These are phyloP conservation scores for Cygnus atratus DNA, from an alignment of 2,113 vertebrate species.

Conservation along the genomic window DNA sequence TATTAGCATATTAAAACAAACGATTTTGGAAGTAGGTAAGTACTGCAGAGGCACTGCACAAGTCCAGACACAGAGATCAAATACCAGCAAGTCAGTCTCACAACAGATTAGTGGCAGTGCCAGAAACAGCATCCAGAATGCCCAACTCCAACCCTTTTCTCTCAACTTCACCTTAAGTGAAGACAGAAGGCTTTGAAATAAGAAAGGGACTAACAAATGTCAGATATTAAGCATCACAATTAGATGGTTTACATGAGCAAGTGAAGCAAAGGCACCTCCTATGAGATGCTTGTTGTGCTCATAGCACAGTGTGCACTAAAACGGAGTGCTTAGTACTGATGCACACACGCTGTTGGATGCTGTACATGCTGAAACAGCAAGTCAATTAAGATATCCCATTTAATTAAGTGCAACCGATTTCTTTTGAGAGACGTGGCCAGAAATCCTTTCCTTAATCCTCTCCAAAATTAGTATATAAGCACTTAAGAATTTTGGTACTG, in stretches of 20 bases:
- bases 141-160: not conserved
- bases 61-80: constrained; percentile 24
- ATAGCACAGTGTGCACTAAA: not conserved
- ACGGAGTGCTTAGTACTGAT: not conserved
- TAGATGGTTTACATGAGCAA: not conserved
- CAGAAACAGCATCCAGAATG: constrained; percentile 7
- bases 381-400: not conserved
- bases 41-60: not conserved
- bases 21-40: constrained; percentile 14
- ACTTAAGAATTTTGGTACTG: not conserved
- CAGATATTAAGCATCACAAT: not conserved
- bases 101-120: not conserved
- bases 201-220: not conserved
- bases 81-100: not conserved
- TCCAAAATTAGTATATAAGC: not conserved
- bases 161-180: not conserved
- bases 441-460: not conserved
- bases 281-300: not conserved
- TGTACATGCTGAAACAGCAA: not conserved
- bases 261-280: not conserved
- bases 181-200: not conserved
- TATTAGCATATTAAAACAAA: not conserved
- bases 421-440: not conserved
- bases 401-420: not conserved
- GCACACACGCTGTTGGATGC: rapidly evolving